phyloP scores from a whole-genome alignment of 1,140 invertebrate species.

The Procambarus clarkii region DNA sequence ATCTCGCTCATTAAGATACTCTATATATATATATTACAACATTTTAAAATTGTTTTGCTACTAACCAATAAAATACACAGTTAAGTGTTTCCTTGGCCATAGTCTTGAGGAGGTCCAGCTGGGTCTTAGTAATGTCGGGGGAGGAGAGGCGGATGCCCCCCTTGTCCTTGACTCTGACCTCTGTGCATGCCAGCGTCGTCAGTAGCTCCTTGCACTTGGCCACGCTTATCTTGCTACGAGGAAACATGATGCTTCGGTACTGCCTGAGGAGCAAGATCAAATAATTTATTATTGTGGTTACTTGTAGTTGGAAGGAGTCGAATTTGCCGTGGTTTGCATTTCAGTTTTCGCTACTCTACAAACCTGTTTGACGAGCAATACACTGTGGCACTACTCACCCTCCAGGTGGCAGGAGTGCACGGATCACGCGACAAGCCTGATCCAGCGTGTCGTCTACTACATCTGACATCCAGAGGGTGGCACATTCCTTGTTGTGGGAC shows the following conservation, averaged over 20 bases:
- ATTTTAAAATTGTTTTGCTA: neutral
- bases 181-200: neutral
- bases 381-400: neutral
- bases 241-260: conserved; percentile 12
- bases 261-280: neutral
- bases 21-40: too few relatives aligned
- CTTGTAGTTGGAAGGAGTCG: too few relatives aligned
- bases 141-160: neutral
- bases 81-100: neutral
- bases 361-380: too few relatives aligned
- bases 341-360: too few relatives aligned
- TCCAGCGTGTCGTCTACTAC: neutral
- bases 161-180: neutral
- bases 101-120: neutral
- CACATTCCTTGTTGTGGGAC: neutral
- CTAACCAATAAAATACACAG: conserved; percentile 1
- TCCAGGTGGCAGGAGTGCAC: neutral
- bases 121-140: neutral
- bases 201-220: neutral
- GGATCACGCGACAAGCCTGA: neutral
- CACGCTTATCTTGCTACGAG: neutral
- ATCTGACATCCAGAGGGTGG: conserved; percentile 9
- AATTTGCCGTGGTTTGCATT: too few relatives aligned
- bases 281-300: too few relatives aligned
- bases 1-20: too few relatives aligned